phyloP scores from a whole-genome alignment of 2,797 vertebrate genomes.

The Potorous gilbertii region DNA sequence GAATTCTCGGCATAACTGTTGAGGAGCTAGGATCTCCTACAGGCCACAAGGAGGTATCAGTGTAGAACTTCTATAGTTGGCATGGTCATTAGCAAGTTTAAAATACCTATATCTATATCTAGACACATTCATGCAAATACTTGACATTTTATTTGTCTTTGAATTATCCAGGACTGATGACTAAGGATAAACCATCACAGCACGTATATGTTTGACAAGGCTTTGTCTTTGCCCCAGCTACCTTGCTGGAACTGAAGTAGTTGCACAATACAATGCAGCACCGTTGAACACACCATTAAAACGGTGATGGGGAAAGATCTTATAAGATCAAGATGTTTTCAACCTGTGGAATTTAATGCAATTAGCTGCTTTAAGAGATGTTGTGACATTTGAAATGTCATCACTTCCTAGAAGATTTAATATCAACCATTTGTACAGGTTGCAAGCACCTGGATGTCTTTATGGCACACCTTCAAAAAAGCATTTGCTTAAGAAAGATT shows the following conservation, averaged over 20 bases:
- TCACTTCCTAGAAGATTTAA: conserved; percentile 76
- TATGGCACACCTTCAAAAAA: conserved; percentile 84
- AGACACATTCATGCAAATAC: not conserved
- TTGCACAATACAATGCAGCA: conserved; percentile 34
- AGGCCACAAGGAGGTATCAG: not conserved
- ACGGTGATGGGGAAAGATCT: conserved; percentile 65
- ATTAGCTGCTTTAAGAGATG: conserved; percentile 80
- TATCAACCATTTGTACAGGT: conserved; percentile 77
- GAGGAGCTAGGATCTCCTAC: not conserved
- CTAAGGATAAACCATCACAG: conserved; percentile 17
- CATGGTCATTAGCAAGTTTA: not conserved
- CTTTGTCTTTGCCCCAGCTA: conserved; percentile 68
- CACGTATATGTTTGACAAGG: not conserved
- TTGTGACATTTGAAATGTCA: conserved; percentile 82
- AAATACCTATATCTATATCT: not conserved
- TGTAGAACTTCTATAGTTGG: not conserved
- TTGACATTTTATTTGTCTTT: not conserved
- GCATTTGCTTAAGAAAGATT: conserved; percentile 77
- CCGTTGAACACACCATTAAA: conserved; percentile 75
- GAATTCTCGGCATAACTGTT: not conserved
- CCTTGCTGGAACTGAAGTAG: conserved; percentile 70
- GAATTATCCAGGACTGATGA: conserved; percentile 19
- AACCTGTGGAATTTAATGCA: conserved; percentile 76
- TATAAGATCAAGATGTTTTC: conserved; percentile 59
- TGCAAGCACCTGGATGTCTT: conserved; percentile 83